Evolutionary conservation across 2,888 invertebrate genomes (phyloP).

Genomic region (Sarcophaga variegata): DNA sequence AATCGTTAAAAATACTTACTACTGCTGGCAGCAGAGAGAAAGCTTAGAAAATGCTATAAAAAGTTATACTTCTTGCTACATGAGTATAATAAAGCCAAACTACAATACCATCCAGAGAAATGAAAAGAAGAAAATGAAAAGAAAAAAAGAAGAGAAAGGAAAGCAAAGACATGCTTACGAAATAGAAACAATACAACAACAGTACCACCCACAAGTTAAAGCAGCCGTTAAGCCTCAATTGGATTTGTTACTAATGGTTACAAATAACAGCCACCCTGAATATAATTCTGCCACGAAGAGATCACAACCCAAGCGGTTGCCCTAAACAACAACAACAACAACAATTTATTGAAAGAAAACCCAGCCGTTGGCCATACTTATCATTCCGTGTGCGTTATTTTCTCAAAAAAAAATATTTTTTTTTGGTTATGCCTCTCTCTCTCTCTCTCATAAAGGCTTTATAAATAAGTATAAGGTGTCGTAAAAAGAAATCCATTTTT

Average conservation of each 20-base stretch:
- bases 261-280: neutral
- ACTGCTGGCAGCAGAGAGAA: neutral
- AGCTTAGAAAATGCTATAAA: constrained; percentile 15
- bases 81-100: constrained; percentile 12
- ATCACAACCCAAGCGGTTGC: neutral
- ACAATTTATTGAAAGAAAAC: neutral
- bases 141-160: neutral
- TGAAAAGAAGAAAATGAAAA: neutral
- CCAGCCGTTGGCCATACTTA: neutral
- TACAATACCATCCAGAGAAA: constrained; percentile 6
- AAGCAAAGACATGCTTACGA: neutral
- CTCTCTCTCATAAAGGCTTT: neutral
- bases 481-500: no score
- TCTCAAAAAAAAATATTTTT: neutral
- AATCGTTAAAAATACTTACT: neutral
- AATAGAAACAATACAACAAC: neutral
- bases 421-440: constrained; percentile 15
- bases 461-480: neutral
- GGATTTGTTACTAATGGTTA: constrained; percentile 56
- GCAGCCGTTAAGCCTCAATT: constrained; percentile 61
- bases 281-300: neutral
- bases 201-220: constrained; percentile 44
- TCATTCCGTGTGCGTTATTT: constrained; percentile 26
- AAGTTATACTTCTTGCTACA: constrained; percentile 40
- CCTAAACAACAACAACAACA: neutral